Base-by-base conservation (phyloP, 2,888 invertebrate genomes). In the Papilio demoleus region DNA sequence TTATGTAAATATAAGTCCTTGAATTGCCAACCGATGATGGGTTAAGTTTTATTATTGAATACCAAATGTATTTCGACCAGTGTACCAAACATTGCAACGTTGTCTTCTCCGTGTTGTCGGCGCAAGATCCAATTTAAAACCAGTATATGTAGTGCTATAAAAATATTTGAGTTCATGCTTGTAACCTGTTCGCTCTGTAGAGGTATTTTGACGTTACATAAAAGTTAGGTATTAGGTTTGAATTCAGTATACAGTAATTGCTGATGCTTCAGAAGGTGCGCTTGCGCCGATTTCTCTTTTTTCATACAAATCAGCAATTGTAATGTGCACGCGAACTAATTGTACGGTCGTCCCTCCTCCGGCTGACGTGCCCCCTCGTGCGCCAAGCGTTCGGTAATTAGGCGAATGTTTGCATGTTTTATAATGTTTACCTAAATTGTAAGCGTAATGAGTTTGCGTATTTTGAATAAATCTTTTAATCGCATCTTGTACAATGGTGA, bases 231-330 rank as follows among this genome's bases (percentile, higher is more conserved):
- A 11, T 11, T 24, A 8, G 47, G 22, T 50, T 22, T 24, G 1
- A 50, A 24, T 24, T 14, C 47, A 50, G 47, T 9, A 5, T 22
- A 42, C 22, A 47, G 4, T 50, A 50, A 22, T 12, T 24, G 47
- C 24, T 50, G 47, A 22, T 50, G 47, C 24, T 50, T 50, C 24
- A 50, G 45, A 45, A 45, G 47, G 22, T 50, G 24, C 47, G 22
- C 24, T 40, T 42, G 60, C 36, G 11, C 14, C 60, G 60, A 60
- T 60, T 60, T 60, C 60, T 60, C 60, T 60, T 60, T 60, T 47
- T 38, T 60, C 22, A 40, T 38, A 60, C 60, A 22, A 38, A 60
- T 60, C 38, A 38, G 22, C 24, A 38, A 38, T 60, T 38, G 19
- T 19, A 60, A 60, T 60, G 60, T 14, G 22, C 60, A 22, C 22